Conservation (phyloP, 2,888 invertebrate species). For the Conomelus anceps region DNA sequence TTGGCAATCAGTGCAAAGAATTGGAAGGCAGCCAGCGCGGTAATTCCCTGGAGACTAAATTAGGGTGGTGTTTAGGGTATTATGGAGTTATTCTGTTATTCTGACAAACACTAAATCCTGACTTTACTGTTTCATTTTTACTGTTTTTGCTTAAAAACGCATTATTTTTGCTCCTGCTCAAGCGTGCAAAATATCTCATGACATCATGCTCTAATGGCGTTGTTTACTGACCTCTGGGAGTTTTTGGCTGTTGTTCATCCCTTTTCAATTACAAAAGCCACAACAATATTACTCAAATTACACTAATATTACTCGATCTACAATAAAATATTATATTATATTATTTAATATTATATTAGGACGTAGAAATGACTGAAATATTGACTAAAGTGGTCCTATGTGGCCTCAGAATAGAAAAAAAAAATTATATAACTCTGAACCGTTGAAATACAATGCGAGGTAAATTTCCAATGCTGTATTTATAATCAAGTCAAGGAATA, state of each 20-base stretch:
- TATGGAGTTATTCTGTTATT: not conserved
- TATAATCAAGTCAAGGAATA: too few species aligned
- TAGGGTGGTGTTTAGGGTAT: not conserved
- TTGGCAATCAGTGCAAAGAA: not conserved
- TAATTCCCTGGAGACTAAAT: not conserved
- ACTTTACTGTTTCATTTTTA: not conserved
- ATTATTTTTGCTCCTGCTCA: not conserved
- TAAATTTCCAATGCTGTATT: too few species aligned
- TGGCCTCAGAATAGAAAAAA: too few species aligned
- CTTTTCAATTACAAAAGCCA: not conserved
- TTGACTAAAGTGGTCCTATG: too few species aligned
- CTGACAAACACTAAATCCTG: not conserved
- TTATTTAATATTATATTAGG: too few species aligned
- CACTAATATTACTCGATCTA: too few species aligned
- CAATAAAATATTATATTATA: too few species aligned
- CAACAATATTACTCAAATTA: too few species aligned
- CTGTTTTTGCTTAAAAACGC: not conserved
- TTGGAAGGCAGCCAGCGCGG: not conserved
- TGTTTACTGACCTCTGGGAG: not conserved
- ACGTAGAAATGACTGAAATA: too few species aligned
- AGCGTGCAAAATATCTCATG: not conserved
- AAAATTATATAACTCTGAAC: too few species aligned
- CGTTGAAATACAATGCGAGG: too few species aligned
- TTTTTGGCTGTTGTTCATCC: not conserved
- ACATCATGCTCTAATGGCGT: not conserved